Conservation (phyloP, 2,888 invertebrate species). For the Cataglyphis livida region DNA sequence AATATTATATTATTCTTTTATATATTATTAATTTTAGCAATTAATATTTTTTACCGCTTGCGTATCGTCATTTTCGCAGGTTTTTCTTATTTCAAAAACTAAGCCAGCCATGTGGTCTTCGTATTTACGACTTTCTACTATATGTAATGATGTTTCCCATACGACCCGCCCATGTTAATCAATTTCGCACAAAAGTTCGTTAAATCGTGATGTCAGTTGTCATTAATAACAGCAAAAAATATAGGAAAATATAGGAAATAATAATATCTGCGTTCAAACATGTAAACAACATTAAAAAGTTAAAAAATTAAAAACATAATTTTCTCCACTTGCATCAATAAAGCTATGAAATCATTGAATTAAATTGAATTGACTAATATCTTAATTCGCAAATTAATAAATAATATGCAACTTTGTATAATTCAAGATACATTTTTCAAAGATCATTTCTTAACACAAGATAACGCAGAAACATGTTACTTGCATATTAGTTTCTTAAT, state of each 20-base stretch:
- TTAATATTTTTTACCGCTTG: conserved; percentile 56
- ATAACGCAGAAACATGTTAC: conserved; percentile 40
- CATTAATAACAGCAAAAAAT: conserved; percentile 24
- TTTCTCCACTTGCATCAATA: not conserved
- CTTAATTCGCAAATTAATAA: conserved; percentile 4
- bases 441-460: too few relatives aligned
- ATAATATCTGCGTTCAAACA: not conserved
- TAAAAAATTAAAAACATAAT: not conserved
- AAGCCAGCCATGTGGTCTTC: conserved; percentile 69
- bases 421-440: too few relatives aligned
- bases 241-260: not conserved
- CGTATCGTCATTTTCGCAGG: conserved; percentile 56
- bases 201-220: conserved; percentile 10
- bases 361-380: not conserved
- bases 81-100: conserved; percentile 71
- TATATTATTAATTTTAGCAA: conserved; percentile 27
- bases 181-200: conserved; percentile 46
- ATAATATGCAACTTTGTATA: not conserved
- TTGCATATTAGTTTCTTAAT: not conserved
- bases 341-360: not conserved
- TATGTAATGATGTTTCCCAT: conserved; percentile 48
- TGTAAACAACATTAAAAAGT: not conserved
- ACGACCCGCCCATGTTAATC: conserved; percentile 62
- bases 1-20: not conserved
- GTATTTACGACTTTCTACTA: conserved; percentile 69